Conservation (phyloP, 2,888 invertebrate species). For the Lithophane semibrunnea region DNA sequence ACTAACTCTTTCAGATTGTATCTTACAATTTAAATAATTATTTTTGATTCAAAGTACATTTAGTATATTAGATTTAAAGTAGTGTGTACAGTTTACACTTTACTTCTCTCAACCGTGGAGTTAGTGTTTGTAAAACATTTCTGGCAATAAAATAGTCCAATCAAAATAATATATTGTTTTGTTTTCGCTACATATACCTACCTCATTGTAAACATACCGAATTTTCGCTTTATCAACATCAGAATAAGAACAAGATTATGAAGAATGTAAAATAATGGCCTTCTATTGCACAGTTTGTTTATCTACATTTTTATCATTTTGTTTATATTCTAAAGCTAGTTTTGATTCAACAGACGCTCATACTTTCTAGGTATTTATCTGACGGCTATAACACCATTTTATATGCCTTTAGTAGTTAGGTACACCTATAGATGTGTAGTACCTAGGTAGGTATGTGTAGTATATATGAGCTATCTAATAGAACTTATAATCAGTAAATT, state of each 20-base stretch:
- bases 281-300: background rate
- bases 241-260: slow-evolving; percentile 16
- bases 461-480: background rate
- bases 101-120: slow-evolving; percentile 79
- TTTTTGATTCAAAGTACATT: slow-evolving; percentile 84
- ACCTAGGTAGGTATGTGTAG: background rate
- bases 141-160: slow-evolving; percentile 91
- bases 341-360: slow-evolving; percentile 1
- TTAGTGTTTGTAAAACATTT: slow-evolving; percentile 89
- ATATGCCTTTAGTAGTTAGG: too few relatives aligned
- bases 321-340: slow-evolving; percentile 5
- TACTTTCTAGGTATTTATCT: background rate
- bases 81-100: slow-evolving; percentile 87
- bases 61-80: slow-evolving; percentile 83
- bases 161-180: slow-evolving; percentile 69
- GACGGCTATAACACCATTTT: background rate
- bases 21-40: slow-evolving; percentile 74
- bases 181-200: slow-evolving; percentile 36
- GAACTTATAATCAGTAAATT: slow-evolving; percentile 1
- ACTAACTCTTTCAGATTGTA: slow-evolving; percentile 83
- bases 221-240: slow-evolving; percentile 5
- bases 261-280: slow-evolving; percentile 14
- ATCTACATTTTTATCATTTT: slow-evolving; percentile 8
- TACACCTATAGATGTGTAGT: background rate
- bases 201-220: slow-evolving; percentile 20